Evolutionary conservation across 2,113 vertebrate species (phyloP).

Genomic region (Ailurus styani): DNA sequence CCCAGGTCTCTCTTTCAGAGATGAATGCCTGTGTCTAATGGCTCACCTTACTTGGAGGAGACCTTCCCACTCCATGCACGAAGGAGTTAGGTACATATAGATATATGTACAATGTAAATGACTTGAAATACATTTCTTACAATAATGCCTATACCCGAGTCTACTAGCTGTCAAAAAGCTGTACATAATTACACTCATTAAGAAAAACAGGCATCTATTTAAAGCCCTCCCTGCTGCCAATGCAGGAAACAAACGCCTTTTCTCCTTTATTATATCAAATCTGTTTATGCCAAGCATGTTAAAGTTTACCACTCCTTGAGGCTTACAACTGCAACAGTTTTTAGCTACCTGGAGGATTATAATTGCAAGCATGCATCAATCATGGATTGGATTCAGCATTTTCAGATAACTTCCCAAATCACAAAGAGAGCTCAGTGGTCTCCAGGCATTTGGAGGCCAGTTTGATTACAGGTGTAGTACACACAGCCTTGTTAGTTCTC

Average conservation of each 20-base stretch:
- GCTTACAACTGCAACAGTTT: slow-evolving; percentile 86
- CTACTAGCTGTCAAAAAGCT: too few species aligned
- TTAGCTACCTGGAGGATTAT: slow-evolving; percentile 90
- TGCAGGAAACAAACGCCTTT: slow-evolving; percentile 81
- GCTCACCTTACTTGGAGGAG: background rate
- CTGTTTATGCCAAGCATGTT: slow-evolving; percentile 88
- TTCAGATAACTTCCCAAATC: slow-evolving; percentile 85
- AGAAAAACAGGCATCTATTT: slow-evolving; percentile 79
- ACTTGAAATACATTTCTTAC: slow-evolving; percentile 10
- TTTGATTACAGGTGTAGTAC: slow-evolving; percentile 92
- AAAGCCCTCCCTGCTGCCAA: slow-evolving; percentile 79
- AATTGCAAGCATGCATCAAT: slow-evolving; percentile 92
- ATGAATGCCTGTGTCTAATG: background rate
- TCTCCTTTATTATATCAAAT: slow-evolving; percentile 83
- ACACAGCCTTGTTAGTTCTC: slow-evolving; percentile 84
- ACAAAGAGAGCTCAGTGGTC: slow-evolving; percentile 79
- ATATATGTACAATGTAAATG: background rate
- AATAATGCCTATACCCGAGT: too few species aligned
- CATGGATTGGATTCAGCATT: slow-evolving; percentile 87
- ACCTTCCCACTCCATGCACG: background rate
- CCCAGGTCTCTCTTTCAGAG: background rate
- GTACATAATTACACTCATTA: slow-evolving; percentile 80
- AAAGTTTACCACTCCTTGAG: slow-evolving; percentile 89
- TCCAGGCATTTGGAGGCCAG: slow-evolving; percentile 82
- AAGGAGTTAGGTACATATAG: background rate